Base-by-base conservation (phyloP, 2,113 vertebrate genomes). In the Canis aureus region DNA sequence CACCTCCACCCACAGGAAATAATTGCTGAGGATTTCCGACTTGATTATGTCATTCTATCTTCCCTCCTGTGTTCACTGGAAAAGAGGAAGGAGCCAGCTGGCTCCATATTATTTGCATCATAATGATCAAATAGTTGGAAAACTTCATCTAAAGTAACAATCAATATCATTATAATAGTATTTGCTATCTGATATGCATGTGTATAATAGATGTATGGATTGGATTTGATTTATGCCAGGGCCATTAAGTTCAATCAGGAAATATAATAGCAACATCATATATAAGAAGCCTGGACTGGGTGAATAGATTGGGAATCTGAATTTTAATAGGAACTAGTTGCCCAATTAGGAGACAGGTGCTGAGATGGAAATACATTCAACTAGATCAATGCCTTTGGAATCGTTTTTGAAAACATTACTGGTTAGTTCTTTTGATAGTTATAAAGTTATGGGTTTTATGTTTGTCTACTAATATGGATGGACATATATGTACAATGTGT, bases 131-230 rank as follows among this genome's bases (percentile, higher is more conserved):
- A 57, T 80, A 73, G 49, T 89, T 74, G 49, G 38, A 74, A 90
- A 93, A 93, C 29, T 93, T 91, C 82, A 83, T 93, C 80, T 93
- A 67, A 95, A 97, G 76, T 95, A 94, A 74, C n/a, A 89, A 89
- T 82, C 57, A 91, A 66, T 74, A 88, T 78, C 67, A 67, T 81
- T 89, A 60, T 27, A 93, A 81, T 38, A 51, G 20, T 53, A 80
- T 95, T 84, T 95, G 0, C 11, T 79, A 20, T 96, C 29, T 78
- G 60, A 91, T 73, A 83, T 17, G 23, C 16, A 73, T 73, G 69
- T 51, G 5, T 71, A 15, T 78, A 91, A 88, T 15, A 89, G 83
- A 93, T 67, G 79, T 25, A 76, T 84, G 57, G 29, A 89, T 43
- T 79, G 57, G 62, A 32, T 17, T 49, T 53, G 71, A 95, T 71